These are phyloP conservation scores for Myrmecophaga tridactyla DNA, from an alignment of 2,113 vertebrate genomes.

Conservation along the genomic window DNA sequence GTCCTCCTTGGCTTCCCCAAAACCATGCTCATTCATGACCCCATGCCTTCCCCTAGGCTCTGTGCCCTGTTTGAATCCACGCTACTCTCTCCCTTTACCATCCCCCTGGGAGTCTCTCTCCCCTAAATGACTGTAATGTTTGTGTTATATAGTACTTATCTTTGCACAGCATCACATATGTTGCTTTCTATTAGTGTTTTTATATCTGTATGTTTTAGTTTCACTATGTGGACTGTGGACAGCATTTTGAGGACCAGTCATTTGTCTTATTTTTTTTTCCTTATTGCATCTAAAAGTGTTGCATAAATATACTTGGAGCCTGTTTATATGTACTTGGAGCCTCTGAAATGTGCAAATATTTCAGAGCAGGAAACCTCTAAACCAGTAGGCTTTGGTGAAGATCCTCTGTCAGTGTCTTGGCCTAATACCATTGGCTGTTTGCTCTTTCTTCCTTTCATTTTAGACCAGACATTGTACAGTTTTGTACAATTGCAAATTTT, in stretches of 20 bases:
- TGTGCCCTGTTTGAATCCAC: not conserved
- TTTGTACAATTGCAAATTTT: not conserved
- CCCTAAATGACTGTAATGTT: not conserved
- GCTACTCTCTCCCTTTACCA: too few species aligned
- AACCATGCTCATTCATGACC: not conserved
- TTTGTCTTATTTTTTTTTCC: not conserved
- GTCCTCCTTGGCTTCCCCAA: not conserved
- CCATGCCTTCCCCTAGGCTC: not conserved
- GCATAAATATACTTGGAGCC: not conserved
- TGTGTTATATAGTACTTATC: too few species aligned
- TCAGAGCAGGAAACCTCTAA: not conserved
- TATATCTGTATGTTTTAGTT: not conserved
- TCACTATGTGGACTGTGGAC: not conserved
- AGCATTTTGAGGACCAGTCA: not conserved
- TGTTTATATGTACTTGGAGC: not conserved
- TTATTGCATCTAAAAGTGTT: not conserved
- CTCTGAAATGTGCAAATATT: not conserved
- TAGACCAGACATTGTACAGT: not conserved
- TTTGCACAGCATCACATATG: not conserved
- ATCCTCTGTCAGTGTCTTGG: not conserved
- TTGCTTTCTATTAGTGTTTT: not conserved
- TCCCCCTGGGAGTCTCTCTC: fast-evolving
- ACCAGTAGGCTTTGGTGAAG: not conserved
- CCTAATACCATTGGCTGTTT: not conserved
- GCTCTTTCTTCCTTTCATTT: too few species aligned